phyloP scores from a whole-genome alignment of 2,113 vertebrate species.

The Corythoichthys haematopterus region DNA sequence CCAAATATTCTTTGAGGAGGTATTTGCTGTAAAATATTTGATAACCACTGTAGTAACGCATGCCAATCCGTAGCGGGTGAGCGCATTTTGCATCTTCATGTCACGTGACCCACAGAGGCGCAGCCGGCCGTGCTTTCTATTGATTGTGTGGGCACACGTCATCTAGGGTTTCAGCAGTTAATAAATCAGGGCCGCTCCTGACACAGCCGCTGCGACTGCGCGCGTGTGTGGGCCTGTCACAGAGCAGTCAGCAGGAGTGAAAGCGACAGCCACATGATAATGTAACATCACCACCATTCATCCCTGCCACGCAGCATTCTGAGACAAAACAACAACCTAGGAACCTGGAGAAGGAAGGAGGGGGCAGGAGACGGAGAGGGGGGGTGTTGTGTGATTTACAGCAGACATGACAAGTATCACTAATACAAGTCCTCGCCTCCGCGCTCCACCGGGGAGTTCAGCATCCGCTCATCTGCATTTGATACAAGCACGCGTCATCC shows the following conservation, averaged over 20 bases:
- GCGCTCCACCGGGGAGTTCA: conserved; percentile 45
- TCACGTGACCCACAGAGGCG: conserved; percentile 59
- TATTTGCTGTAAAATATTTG: too few relatives aligned
- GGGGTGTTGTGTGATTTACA: conserved; percentile 61
- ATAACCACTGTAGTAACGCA: conserved; percentile 76
- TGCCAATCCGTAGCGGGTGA: conserved; percentile 54
- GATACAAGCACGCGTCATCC: conserved; percentile 20
- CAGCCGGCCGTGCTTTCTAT: conserved; percentile 60
- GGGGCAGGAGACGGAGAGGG: not conserved
- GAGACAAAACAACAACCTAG: conserved; percentile 70
- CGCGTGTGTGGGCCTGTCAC: conserved; percentile 71
- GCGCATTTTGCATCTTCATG: conserved; percentile 40
- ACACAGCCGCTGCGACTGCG: conserved; percentile 44
- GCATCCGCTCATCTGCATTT: conserved; percentile 61
- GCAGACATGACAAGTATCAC: conserved; percentile 73
- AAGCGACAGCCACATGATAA: conserved; percentile 76
- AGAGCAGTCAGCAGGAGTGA: conserved; percentile 67
- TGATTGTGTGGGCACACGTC: conserved; percentile 71
- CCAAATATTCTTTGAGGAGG: too few relatives aligned
- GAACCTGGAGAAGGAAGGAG: conserved; percentile 55
- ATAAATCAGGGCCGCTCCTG: conserved; percentile 71
- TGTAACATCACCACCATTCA: conserved; percentile 78
- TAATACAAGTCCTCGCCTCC: conserved; percentile 57
- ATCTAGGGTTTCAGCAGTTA: conserved; percentile 73
- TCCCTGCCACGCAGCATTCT: conserved; percentile 72